These are phyloP conservation scores for Coecobrya sp. DNA, from an alignment of 2,888 invertebrate genomes.

Conservation along the genomic window DNA sequence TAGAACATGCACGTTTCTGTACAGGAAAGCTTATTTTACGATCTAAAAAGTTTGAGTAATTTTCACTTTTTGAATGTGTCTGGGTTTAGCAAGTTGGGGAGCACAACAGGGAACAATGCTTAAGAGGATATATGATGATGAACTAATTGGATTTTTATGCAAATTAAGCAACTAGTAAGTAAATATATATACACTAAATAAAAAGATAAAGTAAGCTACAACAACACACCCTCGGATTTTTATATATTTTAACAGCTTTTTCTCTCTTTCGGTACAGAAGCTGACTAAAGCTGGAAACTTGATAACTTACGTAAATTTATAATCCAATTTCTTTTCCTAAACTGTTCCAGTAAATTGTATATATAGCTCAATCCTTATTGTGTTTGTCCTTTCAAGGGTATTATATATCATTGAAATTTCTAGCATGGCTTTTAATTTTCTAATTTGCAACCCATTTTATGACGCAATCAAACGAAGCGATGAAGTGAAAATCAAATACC, in stretches of 20 bases:
- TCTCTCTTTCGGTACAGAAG: too few relatives aligned
- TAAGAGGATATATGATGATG: neutral
- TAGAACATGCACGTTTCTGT: neutral
- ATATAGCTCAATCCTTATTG: neutral
- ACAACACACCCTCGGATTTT: neutral
- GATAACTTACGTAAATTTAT: too few relatives aligned
- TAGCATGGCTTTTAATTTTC: conserved; percentile 26
- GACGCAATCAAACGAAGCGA: conserved; percentile 41
- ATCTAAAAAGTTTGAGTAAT: neutral
- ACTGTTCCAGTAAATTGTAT: conserved; percentile 13
- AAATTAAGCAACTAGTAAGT: conserved; percentile 12
- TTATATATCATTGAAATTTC: neutral
- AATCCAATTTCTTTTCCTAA: neutral
- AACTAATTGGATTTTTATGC: conserved; percentile 75
- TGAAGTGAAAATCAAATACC: conserved; percentile 29
- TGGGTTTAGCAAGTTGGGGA: neutral
- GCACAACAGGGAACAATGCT: neutral
- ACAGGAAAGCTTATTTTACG: neutral
- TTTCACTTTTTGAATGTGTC: neutral
- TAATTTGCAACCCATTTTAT: conserved; percentile 62
- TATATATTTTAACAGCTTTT: too few relatives aligned
- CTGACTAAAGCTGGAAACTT: too few relatives aligned
- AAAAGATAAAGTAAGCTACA: neutral
- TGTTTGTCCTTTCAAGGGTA: neutral
- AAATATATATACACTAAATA: neutral